Evolutionary conservation across 2,113 vertebrate genomes (phyloP).

Genomic region (Solea senegalensis): DNA sequence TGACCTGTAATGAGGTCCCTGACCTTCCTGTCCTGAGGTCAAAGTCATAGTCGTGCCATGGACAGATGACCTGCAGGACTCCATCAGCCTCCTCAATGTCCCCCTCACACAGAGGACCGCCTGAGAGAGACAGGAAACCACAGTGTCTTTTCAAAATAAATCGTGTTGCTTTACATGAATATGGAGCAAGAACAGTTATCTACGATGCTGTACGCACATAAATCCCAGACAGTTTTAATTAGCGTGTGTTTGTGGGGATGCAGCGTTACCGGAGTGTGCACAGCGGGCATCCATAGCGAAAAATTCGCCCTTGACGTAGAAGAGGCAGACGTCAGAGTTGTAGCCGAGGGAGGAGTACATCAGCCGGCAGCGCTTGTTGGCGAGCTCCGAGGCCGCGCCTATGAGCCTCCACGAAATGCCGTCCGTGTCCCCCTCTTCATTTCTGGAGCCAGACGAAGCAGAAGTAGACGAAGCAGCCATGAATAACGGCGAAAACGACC

Average conservation of each 20-base stretch:
- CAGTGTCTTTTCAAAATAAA: slow-evolving; percentile 14
- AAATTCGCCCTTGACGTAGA: slow-evolving; percentile 75
- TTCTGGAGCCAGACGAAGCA: slow-evolving; percentile 44
- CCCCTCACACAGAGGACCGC: slow-evolving; percentile 81
- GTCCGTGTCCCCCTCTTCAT: slow-evolving; percentile 45
- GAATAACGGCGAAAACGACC: slow-evolving; percentile 5
- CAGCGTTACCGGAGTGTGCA: slow-evolving; percentile 74
- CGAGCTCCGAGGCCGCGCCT: slow-evolving; percentile 73
- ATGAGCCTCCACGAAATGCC: slow-evolving; percentile 73
- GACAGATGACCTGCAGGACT: slow-evolving; percentile 79
- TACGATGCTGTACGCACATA: too few species aligned
- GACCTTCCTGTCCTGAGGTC: slow-evolving; percentile 79
- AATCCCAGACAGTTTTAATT: neutral
- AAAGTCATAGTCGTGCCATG: slow-evolving; percentile 83
- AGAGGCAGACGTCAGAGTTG: slow-evolving; percentile 76
- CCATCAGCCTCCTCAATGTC: slow-evolving; percentile 82
- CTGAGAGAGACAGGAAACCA: slow-evolving; percentile 60
- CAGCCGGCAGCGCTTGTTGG: slow-evolving; percentile 72
- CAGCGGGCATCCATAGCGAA: slow-evolving; percentile 82
- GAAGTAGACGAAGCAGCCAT: slow-evolving; percentile 55
- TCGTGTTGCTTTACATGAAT: neutral
- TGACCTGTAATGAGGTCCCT: slow-evolving; percentile 75
- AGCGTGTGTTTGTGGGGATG: neutral
- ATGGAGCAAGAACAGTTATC: too few species aligned
- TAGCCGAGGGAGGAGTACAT: slow-evolving; percentile 73